Base-by-base conservation (phyloP, 2,113 vertebrate genomes). In the Ellobius talpinus region DNA sequence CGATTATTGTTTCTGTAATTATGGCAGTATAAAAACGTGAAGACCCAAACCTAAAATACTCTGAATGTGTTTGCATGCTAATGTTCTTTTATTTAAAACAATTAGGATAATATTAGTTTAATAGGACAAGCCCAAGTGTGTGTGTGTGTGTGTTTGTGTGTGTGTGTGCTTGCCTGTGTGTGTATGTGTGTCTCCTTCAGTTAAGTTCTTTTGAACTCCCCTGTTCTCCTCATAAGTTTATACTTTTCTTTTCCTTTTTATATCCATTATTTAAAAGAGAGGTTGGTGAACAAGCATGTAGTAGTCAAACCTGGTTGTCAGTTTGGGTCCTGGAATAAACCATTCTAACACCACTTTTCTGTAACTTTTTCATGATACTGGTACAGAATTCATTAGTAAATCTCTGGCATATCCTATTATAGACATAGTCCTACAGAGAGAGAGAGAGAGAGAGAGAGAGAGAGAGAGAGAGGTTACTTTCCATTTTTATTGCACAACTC, bases 71-170 rank as follows among this genome's bases (percentile, higher is more conserved):
- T 86, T 79, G 88, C 6, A 52, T 33, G 47, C 23, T 94, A 86
- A 72, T 91, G 85, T 5, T 95, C 2, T 87, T 9, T 13, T 77
- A 82, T 95, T 95, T 88, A 79, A 77, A 87, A 82, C 90, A 45
- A 0, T 88, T 90, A 91, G 17, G 0, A 26, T 76, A 89, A 61
- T 86, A 39, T 66, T 66, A 72, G 2, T 85, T 6, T 68, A 76
- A 39, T 36, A 12, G 9, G n/a, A 84, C 81, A 84, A 84, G 24
- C n/a, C 23, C 21, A 36, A 36, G 31, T 7, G 5, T 58, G 55
- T 26, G 33, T 11, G 72, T 5, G 29, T 33, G 29, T 72, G 70
- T 73, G 70, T 73, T 36, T 66, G 65, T 66, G 65, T 66, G 65
- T 31, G 65, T 39, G 24, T 76, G 73, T 76, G 19, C 23, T 31